Evolutionary conservation across 1,140 invertebrate genomes (phyloP).

Genomic region (Ptiloglossa arizonensis): DNA sequence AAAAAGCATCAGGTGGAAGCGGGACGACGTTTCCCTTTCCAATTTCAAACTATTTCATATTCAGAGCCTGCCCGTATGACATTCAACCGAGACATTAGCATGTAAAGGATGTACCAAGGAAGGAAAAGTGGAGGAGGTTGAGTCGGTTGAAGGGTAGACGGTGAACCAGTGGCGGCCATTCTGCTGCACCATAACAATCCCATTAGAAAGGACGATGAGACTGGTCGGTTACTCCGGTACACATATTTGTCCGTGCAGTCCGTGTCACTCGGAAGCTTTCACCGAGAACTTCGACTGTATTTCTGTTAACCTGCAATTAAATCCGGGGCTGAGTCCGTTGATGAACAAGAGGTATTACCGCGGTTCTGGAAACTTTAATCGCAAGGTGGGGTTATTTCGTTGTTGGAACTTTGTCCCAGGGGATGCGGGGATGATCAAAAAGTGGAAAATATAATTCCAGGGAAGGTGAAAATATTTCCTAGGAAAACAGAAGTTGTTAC

Average conservation of each 20-base stretch:
- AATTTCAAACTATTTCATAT: constrained; percentile 69
- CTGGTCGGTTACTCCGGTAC: neutral
- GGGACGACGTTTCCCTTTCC: constrained; percentile 59
- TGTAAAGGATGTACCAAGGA: constrained; percentile 63
- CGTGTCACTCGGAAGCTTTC: constrained; percentile 1
- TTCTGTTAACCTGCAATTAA: neutral
- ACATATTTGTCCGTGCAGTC: constrained; percentile 5
- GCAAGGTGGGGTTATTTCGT: too few relatives aligned
- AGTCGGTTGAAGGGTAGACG: neutral
- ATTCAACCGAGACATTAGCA: constrained; percentile 64
- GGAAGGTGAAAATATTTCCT: too few relatives aligned
- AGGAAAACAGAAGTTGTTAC: too few relatives aligned
- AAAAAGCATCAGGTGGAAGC: constrained; percentile 47
- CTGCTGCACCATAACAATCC: constrained; percentile 50
- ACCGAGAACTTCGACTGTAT: neutral
- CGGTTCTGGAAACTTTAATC: too few relatives aligned
- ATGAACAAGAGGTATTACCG: too few relatives aligned
- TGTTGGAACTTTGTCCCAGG: too few relatives aligned
- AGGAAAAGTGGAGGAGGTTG: constrained; percentile 46
- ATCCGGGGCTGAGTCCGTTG: neutral
- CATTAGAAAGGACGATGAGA: constrained; percentile 34
- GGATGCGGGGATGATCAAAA: too few relatives aligned
- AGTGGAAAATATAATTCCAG: too few relatives aligned
- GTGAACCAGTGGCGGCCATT: constrained; percentile 4
- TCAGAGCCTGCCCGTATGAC: constrained; percentile 63